Conservation (phyloP, 2,797 vertebrate species). For the Microtus californicus region DNA sequence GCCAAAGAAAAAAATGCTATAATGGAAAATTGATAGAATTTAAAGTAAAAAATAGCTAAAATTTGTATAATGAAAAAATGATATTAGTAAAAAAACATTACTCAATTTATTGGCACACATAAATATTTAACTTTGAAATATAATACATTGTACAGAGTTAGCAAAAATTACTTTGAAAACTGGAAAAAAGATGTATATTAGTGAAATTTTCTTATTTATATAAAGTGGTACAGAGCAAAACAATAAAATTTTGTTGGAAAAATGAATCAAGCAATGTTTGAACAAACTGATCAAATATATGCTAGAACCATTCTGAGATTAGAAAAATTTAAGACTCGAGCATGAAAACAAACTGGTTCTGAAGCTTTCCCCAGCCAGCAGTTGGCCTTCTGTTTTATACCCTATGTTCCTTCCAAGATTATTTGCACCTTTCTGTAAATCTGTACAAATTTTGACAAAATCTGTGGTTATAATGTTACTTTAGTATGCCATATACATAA, state of each 20-base stretch:
- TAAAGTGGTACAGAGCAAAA: background rate
- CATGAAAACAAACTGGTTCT: background rate
- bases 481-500: background rate
- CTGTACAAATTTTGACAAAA: constrained; percentile 8
- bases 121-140: background rate
- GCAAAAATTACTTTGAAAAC: constrained; percentile 24
- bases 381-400: background rate
- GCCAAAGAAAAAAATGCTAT: background rate
- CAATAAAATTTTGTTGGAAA: background rate
- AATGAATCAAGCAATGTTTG: background rate
- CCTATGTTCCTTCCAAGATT: background rate
- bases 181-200: background rate
- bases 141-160: background rate
- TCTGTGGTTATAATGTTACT: background rate
- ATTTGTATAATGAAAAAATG: background rate
- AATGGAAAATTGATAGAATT: background rate
- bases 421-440: background rate
- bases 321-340: background rate
- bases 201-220: background rate
- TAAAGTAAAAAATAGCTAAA: constrained; percentile 1
- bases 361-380: background rate
- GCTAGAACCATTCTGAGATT: background rate
- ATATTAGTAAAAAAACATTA: background rate
- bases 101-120: background rate
- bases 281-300: background rate